Evolutionary conservation across 2,113 vertebrate species (phyloP), one percentile per base, ranked within the genome.

Genomic region (Ciconia boyciana): DNA sequence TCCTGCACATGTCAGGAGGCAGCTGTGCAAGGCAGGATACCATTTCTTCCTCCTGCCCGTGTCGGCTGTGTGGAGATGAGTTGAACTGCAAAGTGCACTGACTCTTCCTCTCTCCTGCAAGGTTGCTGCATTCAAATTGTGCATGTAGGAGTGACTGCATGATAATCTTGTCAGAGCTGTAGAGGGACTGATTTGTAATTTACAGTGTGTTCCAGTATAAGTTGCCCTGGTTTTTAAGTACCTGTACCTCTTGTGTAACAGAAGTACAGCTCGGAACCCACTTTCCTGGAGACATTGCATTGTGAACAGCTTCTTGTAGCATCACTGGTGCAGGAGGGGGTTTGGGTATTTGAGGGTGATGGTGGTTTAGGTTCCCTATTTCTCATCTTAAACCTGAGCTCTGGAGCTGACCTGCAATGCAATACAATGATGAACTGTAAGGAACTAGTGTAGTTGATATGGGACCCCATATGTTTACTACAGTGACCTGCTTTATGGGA

Each of bases 151-250:
- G 6, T 13, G 31, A 58, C 13, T 11, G 41, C 49, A 1, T 31
- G 28, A 44, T 16, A 69, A 32, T 46, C 49, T 43, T 64, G 32
- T 49, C 41, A 41, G 77, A 94, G 46, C 72, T 86, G 51, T 7
- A 93, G 95, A 92, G 87, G 66, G 89, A 96, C 87, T 39, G 65
- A 62, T 96, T 97, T 93, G 93, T 87, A 95, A 89, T 72, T 44
- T 86, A 25, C 85, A 80, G 17, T 5, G 8, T 66, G 21, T 41
- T 83, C 71, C 44, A 10, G 57, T 24, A 13, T 43, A 76, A 75
- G 87, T 46, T 64, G 57, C 29, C 58, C 46, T 84, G 58, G 18
- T n/a, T 90, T 83, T 80, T 51, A 62, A 60, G 72, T 49, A 41
- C 21, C 51, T 46, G 41, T 43, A 16, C 48, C 21, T 65, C 29